These are phyloP conservation scores for Geotrupes spiniger DNA, from an alignment of 2,888 invertebrate genomes.

Conservation along the genomic window DNA sequence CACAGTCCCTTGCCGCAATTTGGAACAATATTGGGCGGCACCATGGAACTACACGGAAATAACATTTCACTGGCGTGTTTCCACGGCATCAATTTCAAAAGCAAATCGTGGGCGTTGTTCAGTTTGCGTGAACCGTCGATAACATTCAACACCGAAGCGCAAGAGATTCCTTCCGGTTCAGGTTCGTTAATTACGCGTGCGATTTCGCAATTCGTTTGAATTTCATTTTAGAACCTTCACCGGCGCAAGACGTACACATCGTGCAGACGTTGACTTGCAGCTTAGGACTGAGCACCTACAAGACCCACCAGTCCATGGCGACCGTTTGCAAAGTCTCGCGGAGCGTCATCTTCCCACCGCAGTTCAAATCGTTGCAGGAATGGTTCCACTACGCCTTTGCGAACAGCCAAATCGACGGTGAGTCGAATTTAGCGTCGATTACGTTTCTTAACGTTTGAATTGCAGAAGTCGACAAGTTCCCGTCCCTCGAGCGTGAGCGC, in stretches of 20 bases:
- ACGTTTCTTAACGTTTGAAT: conserved; percentile 18
- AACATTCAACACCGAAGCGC: conserved; percentile 90
- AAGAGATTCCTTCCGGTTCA: conserved; percentile 71
- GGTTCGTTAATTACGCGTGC: conserved; percentile 48
- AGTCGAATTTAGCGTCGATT: conserved; percentile 26
- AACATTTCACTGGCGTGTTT: conserved; percentile 95
- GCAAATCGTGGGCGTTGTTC: conserved; percentile 95
- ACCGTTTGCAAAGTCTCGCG: conserved; percentile 91
- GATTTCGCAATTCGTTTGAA: no score
- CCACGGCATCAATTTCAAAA: conserved; percentile 94
- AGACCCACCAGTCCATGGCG: conserved; percentile 85
- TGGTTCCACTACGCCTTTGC: conserved; percentile 98
- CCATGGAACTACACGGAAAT: conserved; percentile 83
- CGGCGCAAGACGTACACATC: conserved; percentile 67
- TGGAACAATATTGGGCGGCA: conserved; percentile 82
- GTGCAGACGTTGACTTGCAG: conserved; percentile 89
- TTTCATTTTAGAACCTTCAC: background rate
- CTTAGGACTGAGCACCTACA: conserved; percentile 70
- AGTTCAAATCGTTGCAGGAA: conserved; percentile 89
- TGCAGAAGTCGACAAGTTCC: conserved; percentile 85
- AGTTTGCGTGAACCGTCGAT: conserved; percentile 90
- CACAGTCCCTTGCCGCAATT: conserved; percentile 65
- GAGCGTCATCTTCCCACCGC: conserved; percentile 90
- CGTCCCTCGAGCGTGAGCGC: conserved; percentile 77
- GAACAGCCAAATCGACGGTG: conserved; percentile 91